Base-by-base conservation (phyloP, 2,888 invertebrate species). In the Smittia sp. region DNA sequence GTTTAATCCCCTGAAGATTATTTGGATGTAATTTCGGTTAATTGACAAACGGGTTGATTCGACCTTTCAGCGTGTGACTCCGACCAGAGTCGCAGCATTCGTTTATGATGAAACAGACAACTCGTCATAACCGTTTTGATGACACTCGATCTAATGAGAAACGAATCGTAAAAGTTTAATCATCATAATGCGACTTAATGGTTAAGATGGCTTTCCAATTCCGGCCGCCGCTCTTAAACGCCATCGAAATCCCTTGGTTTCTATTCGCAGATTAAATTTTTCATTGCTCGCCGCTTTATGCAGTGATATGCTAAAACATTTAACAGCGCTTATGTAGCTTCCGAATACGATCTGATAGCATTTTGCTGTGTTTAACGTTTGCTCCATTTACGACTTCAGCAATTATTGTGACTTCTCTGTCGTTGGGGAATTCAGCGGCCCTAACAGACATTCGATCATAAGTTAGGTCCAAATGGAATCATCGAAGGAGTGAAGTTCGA, bases 11-110 rank as follows among this genome's bases (percentile, higher is more conserved):
- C 63, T 15, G 63, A 63, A 63, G 25, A 63, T 63, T 63, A 63
- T 63, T 63, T 22, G 25, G 63, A 27, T 62, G 58, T 70, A 70
- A 70, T 70, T 70, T 70, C 58, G 1, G 72, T 72, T 62, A 72
- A 72, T 72, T 72, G 62, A 72, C 58, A 66, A 58, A 13, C 25
- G 63, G 15, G 63, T 27, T 63, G 63, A 3, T 20, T 46, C 7
- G 2, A 22, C 58, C 4, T 58, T 58, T 58, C 24, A 58, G 58
- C 58, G 18, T 9, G 13, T 39, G 13, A 9, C 54, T 15, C 15
- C 18, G 18, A 54, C 7, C 7, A 54, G 11, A 15, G 54, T 54
- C 7, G 15, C 11, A 38, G 6, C 38, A n/a, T 58, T 13, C 2
- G 58, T 58, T 58, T 58, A 58, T 22, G 58, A 58, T 22, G 22